Evolutionary conservation across 2,888 invertebrate genomes (phyloP).

Genomic region (Nomada hirtipes): DNA sequence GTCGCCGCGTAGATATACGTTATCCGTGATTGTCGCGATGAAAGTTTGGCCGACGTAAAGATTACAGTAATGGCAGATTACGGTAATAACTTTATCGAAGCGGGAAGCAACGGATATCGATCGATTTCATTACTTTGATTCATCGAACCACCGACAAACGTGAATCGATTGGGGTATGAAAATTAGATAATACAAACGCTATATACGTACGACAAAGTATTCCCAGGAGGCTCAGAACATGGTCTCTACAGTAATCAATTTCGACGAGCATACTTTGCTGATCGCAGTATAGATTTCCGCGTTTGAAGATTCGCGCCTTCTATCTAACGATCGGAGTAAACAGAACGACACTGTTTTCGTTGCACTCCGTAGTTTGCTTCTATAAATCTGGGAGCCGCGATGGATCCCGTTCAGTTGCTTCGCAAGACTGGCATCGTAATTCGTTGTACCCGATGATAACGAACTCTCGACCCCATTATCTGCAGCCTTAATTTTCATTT

Average conservation of each 20-base stretch:
- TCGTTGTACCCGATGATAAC: constrained; percentile 8
- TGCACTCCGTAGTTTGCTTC: neutral
- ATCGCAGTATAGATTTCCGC: neutral
- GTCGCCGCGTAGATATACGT: too few relatives aligned
- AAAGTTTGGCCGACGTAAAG: too few relatives aligned
- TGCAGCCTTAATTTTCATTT: neutral
- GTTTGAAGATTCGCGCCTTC: constrained; percentile 35
- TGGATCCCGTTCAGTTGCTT: constrained; percentile 22
- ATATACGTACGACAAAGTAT: neutral
- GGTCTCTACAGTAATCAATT: neutral
- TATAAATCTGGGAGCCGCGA: constrained; percentile 47
- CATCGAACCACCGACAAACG: neutral
- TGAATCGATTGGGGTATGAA: neutral
- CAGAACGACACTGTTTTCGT: constrained; percentile 15
- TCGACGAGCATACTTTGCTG: neutral
- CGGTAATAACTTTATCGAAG: neutral
- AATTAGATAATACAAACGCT: too few relatives aligned
- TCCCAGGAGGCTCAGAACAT: neutral
- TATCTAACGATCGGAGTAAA: constrained; percentile 53
- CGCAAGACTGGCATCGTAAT: constrained; percentile 1
- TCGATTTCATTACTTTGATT: neutral
- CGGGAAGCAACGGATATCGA: neutral
- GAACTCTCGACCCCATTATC: constrained; percentile 1
- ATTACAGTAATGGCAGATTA: too few relatives aligned
- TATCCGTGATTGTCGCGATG: too few relatives aligned